Evolutionary conservation across 2,113 vertebrate genomes (phyloP), one percentile per base, ranked within the genome.

Genomic region (Spea bombifrons): DNA sequence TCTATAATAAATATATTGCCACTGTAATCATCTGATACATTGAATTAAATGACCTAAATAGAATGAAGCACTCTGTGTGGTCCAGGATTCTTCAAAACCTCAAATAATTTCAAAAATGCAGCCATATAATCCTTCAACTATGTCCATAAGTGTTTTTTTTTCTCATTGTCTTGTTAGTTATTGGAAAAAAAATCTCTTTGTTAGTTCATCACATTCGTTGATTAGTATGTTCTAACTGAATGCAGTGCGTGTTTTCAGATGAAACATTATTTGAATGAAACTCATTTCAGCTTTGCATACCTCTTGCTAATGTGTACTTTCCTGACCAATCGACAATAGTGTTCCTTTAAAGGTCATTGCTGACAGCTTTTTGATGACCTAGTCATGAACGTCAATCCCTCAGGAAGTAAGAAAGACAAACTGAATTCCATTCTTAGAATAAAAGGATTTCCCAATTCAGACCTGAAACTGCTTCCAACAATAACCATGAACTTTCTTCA

Each of bases 371-470:
- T 50, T 70, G 75, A 50, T 77, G 75, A 77, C 75, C 75, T 77
- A 71, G 75, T 77, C 67, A 70, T 53, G 66, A 70, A 77, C 55
- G 30, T 44, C 75, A 77, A 48, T 63, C 75, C 66, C 67, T 70
- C 70, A 67, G 75, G 53, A 77, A 77, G 66, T 70, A 61, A 49
- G 46, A 70, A 77, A 77, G 75, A 77, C 55, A 70, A 70, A 77
- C 75, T 77, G 66, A 77, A 77, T 77, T 77, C 66, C 75, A 70
- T 77, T 63, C 53, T 70, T 70, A 77, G 66, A 77, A 77, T 69
- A 77, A 68, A 77, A 77, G 75, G 75, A 77, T 77, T 70, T 77
- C 75, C 75, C 75, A 71, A 77, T 70, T 77, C 75, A 77, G 67
- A 77, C 75, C 57, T 63, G 66, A 70, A 70, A 70, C 67, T 70